Evolutionary conservation across 2,888 invertebrate species (phyloP).

Genomic region (Melanophora roralis): DNA sequence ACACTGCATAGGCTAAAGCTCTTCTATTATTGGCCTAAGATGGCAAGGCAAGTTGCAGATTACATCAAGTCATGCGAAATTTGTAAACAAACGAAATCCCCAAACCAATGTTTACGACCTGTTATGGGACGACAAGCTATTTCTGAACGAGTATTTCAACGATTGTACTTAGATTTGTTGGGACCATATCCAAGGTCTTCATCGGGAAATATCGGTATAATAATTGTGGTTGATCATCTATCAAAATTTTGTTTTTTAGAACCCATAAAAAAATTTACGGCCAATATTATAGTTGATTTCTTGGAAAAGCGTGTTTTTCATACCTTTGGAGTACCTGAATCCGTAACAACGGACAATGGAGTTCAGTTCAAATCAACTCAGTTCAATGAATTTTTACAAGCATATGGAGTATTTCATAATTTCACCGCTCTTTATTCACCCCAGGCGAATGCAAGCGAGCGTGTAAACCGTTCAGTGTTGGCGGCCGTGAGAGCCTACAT

Average conservation of each 20-base stretch:
- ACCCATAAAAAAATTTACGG: too few species aligned
- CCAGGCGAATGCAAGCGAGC: too few species aligned
- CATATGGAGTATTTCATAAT: neutral
- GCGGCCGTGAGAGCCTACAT: neutral
- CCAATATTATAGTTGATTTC: neutral
- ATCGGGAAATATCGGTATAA: neutral
- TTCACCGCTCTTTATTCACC: neutral
- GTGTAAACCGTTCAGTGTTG: neutral
- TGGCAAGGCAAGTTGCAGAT: neutral
- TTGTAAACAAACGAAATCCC: neutral
- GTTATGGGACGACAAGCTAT: neutral
- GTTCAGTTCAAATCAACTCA: neutral
- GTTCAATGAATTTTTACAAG: neutral
- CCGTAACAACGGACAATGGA: constrained; percentile 3
- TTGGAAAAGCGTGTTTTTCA: neutral
- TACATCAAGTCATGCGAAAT: neutral
- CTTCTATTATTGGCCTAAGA: neutral
- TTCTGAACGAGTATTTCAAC: neutral
- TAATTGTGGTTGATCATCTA: neutral
- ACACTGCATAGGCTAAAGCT: neutral
- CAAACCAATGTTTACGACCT: neutral
- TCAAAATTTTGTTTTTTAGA: too few species aligned
- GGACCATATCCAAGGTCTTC: constrained; percentile 2
- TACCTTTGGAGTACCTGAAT: too few species aligned
- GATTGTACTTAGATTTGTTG: neutral